Percentiles rank a stretch among this genome's conserved stretches.
phyloP scores from a whole-genome alignment of 2,797 vertebrate species.

The Merluccius polli region DNA sequence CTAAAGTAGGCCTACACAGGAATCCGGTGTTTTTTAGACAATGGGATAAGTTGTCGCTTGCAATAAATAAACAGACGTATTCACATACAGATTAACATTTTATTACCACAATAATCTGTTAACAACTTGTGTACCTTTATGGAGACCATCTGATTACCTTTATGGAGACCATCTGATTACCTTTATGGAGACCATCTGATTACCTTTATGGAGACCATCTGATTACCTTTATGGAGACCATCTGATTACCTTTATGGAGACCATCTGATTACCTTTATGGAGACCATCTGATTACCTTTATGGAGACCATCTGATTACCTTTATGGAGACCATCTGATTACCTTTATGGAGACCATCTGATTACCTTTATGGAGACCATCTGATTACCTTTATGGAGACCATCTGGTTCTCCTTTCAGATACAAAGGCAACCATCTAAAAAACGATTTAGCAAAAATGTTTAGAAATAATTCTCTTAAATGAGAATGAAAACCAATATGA shows the following conservation, averaged over 20 bases:
- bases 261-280: background rate
- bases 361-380: background rate
- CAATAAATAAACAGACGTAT: constrained; percentile 9
- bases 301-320: background rate
- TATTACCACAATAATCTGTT: constrained; percentile 44
- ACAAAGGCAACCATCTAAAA: constrained; percentile 13
- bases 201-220: background rate
- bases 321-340: background rate
- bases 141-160: background rate
- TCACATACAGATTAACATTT: constrained; percentile 33
- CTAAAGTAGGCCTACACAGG: background rate
- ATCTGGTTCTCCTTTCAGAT: background rate
- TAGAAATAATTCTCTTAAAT: constrained; percentile 9
- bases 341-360: background rate
- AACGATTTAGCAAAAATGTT: background rate
- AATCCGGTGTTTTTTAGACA: background rate
- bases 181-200: background rate
- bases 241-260: background rate
- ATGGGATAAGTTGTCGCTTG: background rate
- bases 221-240: background rate
- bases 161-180: background rate
- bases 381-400: background rate
- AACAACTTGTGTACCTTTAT: constrained; percentile 20
- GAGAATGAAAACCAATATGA: background rate
- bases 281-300: background rate